Evolutionary conservation across 2,113 vertebrate species (phyloP).

Genomic region (Opisthocomus hoazin): DNA sequence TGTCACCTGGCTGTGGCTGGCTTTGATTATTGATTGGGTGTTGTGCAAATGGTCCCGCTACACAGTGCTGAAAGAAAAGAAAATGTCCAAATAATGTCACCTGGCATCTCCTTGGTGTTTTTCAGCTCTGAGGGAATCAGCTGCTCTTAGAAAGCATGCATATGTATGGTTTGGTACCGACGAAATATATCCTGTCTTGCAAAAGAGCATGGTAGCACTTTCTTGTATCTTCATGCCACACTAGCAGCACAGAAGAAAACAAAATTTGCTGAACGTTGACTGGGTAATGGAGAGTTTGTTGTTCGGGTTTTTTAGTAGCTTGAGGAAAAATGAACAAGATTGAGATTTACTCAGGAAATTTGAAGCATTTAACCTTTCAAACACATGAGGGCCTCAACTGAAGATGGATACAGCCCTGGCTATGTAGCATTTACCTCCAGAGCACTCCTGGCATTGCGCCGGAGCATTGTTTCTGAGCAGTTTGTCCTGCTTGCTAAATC

Average conservation of each 20-base stretch:
- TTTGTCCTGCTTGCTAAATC: background rate
- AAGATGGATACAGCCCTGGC: background rate
- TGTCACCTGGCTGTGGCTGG: background rate
- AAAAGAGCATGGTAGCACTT: background rate
- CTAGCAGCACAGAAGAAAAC: background rate
- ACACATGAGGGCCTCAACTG: background rate
- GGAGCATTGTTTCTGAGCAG: background rate
- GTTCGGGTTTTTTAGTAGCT: background rate
- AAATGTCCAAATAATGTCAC: background rate
- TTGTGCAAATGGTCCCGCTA: background rate
- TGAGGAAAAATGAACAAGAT: background rate
- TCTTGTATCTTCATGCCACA: background rate
- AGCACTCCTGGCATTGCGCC: background rate
- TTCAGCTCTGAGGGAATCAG: background rate
- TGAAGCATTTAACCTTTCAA: background rate
- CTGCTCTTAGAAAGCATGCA: background rate
- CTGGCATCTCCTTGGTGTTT: background rate
- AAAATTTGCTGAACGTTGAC: background rate
- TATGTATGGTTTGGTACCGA: background rate
- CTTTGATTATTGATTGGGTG: slow-evolving; percentile 8
- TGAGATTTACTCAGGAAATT: background rate
- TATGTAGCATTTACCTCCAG: background rate
- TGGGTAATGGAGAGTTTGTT: background rate
- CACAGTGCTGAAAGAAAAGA: background rate
- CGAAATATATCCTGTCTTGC: background rate